Conservation (phyloP, 2,797 vertebrate species). For the Hephaestus fuliginosus region DNA sequence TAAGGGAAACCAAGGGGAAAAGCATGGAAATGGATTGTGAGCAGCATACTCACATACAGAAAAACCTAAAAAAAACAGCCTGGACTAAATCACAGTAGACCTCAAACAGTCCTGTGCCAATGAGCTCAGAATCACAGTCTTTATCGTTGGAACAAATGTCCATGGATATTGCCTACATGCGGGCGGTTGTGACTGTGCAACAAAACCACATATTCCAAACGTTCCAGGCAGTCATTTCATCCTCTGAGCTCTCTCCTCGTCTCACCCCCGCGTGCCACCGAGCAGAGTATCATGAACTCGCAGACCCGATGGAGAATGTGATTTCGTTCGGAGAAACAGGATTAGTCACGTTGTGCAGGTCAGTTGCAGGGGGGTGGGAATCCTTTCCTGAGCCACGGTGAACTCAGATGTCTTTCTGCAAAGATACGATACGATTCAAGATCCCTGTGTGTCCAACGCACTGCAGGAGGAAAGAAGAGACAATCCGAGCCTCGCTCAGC, state of each 20-base stretch:
- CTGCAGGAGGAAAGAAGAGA: background rate
- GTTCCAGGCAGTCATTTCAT: conserved; percentile 48
- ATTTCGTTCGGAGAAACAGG: conserved; percentile 23
- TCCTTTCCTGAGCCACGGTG: background rate
- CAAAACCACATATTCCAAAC: conserved; percentile 54
- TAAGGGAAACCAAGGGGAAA: conserved; percentile 1
- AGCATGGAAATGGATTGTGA: conserved; percentile 14
- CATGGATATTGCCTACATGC: conserved; percentile 39
- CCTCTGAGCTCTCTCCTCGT: conserved; percentile 12
- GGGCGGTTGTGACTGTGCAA: conserved; percentile 35
- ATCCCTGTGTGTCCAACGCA: background rate
- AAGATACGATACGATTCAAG: background rate
- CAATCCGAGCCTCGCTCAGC: background rate
- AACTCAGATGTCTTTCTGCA: background rate
- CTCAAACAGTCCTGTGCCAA: conserved; percentile 9
- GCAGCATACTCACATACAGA: background rate
- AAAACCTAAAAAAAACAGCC: background rate
- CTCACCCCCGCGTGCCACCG: conserved; percentile 14
- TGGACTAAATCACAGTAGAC: conserved; percentile 17
- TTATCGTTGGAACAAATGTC: conserved; percentile 37
- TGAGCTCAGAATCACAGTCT: conserved; percentile 44
- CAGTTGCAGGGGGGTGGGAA: background rate
- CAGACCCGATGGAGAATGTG: conserved; percentile 18
- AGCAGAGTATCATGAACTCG: conserved; percentile 38
- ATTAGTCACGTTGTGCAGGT: background rate